Percentiles rank a stretch among this genome's conserved stretches.
phyloP scores from a whole-genome alignment of 1,140 invertebrate species.

The Eulimnadia texana region DNA sequence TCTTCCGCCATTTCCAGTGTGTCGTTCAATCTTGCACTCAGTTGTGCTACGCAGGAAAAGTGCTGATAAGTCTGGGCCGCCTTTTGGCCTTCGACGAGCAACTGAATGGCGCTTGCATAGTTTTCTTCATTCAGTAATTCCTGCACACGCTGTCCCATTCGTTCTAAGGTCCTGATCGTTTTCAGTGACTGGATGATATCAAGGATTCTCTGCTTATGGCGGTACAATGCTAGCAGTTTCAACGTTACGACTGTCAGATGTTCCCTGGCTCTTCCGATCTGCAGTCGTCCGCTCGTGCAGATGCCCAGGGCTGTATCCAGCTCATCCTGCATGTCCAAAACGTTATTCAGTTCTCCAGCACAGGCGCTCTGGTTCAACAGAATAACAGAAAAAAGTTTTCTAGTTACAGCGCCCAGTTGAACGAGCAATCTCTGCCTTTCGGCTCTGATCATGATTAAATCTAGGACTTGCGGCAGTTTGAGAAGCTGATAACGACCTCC shows the following conservation, averaged over 20 bases:
- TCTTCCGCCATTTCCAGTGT: conserved; percentile 83
- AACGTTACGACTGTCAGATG: conserved; percentile 20
- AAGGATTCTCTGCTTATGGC: conserved; percentile 19
- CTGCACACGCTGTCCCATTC: conserved; percentile 67
- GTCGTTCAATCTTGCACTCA: conserved; percentile 76
- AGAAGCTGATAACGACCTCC: conserved; percentile 48
- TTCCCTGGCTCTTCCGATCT: conserved; percentile 68
- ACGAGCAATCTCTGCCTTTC: conserved; percentile 48
- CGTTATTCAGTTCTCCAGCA: conserved; percentile 59
- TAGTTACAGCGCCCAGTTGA: conserved; percentile 73
- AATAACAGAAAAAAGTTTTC: conserved; percentile 78
- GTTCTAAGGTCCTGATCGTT: conserved; percentile 22
- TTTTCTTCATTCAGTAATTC: conserved; percentile 68
- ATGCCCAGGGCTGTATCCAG: conserved; percentile 51
- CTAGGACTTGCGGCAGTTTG: conserved; percentile 45
- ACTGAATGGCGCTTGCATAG: conserved; percentile 72
- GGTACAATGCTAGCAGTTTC: conserved; percentile 21
- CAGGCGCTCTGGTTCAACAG: conserved; percentile 74
- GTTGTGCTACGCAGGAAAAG: conserved; percentile 68
- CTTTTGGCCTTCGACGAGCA: conserved; percentile 75
- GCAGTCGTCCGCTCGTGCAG: conserved; percentile 50
- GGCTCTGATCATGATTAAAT: conserved; percentile 48
- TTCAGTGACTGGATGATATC: conserved; percentile 21
- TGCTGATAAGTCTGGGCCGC: conserved; percentile 64
- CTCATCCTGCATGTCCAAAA: conserved; percentile 58